Evolutionary conservation across 2,113 vertebrate genomes (phyloP), one percentile per base, ranked within the genome.

Genomic region (Lagopus muta): DNA sequence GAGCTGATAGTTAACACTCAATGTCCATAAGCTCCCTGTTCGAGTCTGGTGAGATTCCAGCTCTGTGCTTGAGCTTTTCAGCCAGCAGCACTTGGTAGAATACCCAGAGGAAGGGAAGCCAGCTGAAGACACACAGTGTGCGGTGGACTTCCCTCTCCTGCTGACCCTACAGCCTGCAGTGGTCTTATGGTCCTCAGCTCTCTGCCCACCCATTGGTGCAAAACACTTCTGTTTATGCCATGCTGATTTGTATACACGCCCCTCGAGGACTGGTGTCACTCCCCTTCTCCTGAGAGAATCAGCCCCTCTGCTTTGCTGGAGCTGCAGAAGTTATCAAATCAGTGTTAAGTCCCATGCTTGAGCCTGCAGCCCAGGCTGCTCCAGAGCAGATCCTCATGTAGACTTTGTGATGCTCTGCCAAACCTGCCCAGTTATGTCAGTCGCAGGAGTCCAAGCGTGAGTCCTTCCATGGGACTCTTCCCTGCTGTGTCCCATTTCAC

Each of bases 361-460:
- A 48, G 13, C 8, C 13, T 45, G 6, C 22, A 64, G 42, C 36
- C 52, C 22, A 55, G 32, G n/a, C 18, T 65, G 1, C 8, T 80
- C 21, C 34, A 30, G 45, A 42, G 4, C 28, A 9, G 2, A 48
- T 62, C 58, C 10, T 54, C 0, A 0, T 0, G 0, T 20, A 36
- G 45, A 6, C 4, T 75, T 27, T 36, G 36, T 36, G 13, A 40
- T 17, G 5, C 25, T 67, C 3, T 2, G 42, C 50, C 73, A 73
- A 1, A 40, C 16, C 36, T 61, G 11, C 5, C 22, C 40, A 10
- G 3, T 5, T 10, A 11, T 60, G 57, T 75, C 34, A 69, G 58
- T n/a, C 0, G 1, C 27, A 6, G 0, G 1, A 57, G 27, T 30
- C 13, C 3, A 2, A 48, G 22, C 18, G 16, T 0, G 0, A 69